Evolutionary conservation across 1,140 invertebrate species (phyloP), one percentile per base, ranked within the genome.

Genomic region (Sycobia sp.): DNA sequence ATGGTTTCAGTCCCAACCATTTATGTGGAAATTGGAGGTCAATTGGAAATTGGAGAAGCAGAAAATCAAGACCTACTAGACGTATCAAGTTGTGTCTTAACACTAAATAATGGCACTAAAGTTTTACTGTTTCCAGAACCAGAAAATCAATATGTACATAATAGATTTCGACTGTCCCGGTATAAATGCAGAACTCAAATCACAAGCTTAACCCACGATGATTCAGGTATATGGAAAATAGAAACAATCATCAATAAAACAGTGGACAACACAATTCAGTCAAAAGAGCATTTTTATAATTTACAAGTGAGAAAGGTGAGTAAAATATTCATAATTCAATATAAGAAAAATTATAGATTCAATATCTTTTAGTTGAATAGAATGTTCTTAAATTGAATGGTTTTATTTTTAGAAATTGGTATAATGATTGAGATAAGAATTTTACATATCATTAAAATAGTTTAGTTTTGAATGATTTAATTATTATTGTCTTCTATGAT

Each of bases 261-360:
- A 16, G 16, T 2, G n/a, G 34, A 4, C 7, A 59, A 3, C 38
- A 51, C 4, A n/a, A 4, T 16, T 0, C 25, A 29, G 2, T 27
- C n/a, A 11, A n/a, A 1, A 27, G 22, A 49, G 0, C 13, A 3
- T 8, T 14, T 7, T 8, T 61, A 61, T 11, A 54, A 62, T 22
- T 7, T 62, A 14, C 13, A 62, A 46, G 50, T 62, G 18, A 34
- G 59, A 54, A 18, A 51, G 25, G 58, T 61, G 10, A 20, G 47
- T 29, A 16, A 8, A 34, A 47, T n/a, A n/a, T n/a, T n/a, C n/a
- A n/a, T n/a, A n/a, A n/a, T n/a, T n/a, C n/a, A n/a, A n/a, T n/a
- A n/a, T n/a, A n/a, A n/a, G n/a, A n/a, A n/a, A n/a, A n/a, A n/a
- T n/a, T n/a, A n/a, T n/a, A n/a, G n/a, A n/a, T n/a, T n/a, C n/a